These are phyloP conservation scores for Lagodon rhomboides DNA, from an alignment of 2,797 vertebrate species.

Conservation along the genomic window DNA sequence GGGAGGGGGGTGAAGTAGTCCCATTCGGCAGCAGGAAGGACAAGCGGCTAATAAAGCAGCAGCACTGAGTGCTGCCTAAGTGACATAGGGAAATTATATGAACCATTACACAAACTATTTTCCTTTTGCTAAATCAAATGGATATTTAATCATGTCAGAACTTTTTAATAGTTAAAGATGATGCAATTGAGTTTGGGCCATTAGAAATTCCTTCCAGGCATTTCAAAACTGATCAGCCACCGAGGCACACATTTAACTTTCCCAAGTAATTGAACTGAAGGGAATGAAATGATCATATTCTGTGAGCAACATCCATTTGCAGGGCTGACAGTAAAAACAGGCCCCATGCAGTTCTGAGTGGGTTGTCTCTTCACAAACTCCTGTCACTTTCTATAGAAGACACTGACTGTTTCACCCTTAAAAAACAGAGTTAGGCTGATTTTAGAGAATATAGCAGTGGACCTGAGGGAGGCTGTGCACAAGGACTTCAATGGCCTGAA, in stretches of 20 bases:
- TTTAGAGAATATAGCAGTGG: conserved; percentile 3
- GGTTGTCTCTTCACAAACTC: conserved; percentile 1
- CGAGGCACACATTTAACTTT: conserved; percentile 48
- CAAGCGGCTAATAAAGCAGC: conserved; percentile 58
- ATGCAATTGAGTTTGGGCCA: conserved; percentile 67
- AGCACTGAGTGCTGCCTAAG: conserved; percentile 42
- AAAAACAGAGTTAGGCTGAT: conserved; percentile 10
- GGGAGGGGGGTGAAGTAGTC: conserved; percentile 55
- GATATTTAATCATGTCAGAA: conserved; percentile 63
- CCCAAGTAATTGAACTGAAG: conserved; percentile 44
- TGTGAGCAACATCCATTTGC: conserved; percentile 37
- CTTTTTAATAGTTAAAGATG: conserved; percentile 57
- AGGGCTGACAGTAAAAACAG: conserved; percentile 33
- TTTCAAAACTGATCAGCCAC: conserved; percentile 54
- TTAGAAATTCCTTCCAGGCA: conserved; percentile 62
- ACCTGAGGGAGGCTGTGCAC: not conserved
- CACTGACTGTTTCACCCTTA: conserved; percentile 8
- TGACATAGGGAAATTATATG: conserved; percentile 61
- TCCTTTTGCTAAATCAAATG: conserved; percentile 64
- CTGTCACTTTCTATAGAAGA: conserved; percentile 5
- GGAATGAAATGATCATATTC: conserved; percentile 51
- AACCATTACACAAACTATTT: conserved; percentile 62
- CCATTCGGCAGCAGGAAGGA: conserved; percentile 56
- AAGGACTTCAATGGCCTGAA: conserved; percentile 7
- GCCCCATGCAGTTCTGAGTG: conserved; percentile 6